Base-by-base conservation (phyloP, 2,797 vertebrate genomes). In the Amphiprion clarkii region DNA sequence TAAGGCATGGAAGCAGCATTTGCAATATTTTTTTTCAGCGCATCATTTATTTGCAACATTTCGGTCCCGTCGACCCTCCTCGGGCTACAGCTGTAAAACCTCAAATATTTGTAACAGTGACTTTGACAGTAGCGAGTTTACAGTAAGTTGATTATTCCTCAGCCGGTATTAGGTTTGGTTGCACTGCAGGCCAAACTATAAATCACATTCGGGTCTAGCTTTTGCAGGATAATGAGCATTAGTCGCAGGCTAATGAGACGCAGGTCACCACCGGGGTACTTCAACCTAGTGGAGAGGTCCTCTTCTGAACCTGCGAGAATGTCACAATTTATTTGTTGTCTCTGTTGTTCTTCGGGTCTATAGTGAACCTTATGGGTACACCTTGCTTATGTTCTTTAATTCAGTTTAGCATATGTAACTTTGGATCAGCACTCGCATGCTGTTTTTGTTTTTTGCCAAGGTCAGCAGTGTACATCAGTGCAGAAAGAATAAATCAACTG, bases 181-280 rank as follows among this genome's bases (percentile, higher is more conserved):
- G 87, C 71, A 76, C 90, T 55, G 52, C 53, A 69, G 89, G 82
- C 76, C 70, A 74, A 70, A 84, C 86, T 76, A 86, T 93, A 88
- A 92, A 92, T 93, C 87, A 91, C 76, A 83, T 84, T 75, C 70
- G 66, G 64, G 78, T 80, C 88, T 44, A 58, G 79, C 59, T 69
- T 85, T 71, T 78, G 78, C 72, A 63, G 67, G 60, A 70, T 91
- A 93, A 93, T 92, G 89, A 92, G 85, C 83, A 67, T 87, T 92
- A 93, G 93, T 92, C 27, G 67, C 63, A 53, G 78, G 82, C 85
- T 93, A 94, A 93, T 94, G 90, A 94, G 83, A 74, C 78, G 79
- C 61, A 58, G 86, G 85, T 88, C 83, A 71, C 48, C 65, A 29
- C 42, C 13, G 12, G 39, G 62, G 25, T 71, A 59, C 83, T 87